Evolutionary conservation across 1,140 invertebrate species (phyloP).

Genomic region (Drosophila fuyamai): DNA sequence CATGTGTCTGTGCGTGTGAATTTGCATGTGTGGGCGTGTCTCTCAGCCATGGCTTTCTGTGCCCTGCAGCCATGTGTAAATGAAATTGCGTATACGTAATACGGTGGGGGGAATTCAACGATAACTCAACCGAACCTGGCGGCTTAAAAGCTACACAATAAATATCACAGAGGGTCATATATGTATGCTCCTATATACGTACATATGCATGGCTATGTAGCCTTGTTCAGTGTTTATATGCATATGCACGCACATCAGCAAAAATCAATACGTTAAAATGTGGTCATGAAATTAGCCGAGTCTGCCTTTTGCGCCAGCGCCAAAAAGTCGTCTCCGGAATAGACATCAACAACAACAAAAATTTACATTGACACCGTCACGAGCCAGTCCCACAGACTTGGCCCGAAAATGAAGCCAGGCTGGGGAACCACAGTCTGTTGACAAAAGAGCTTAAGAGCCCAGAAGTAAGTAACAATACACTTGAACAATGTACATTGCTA

Average conservation of each 20-base stretch:
- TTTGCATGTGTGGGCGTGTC: slow-evolving; percentile 41
- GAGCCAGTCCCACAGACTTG: slow-evolving; percentile 39
- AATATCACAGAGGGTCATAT: slow-evolving; percentile 27
- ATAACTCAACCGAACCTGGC: slow-evolving; percentile 29
- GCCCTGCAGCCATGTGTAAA: slow-evolving; percentile 77
- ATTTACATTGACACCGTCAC: slow-evolving; percentile 31
- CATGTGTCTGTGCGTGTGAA: slow-evolving; percentile 12
- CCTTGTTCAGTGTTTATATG: not conserved
- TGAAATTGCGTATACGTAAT: slow-evolving; percentile 75
- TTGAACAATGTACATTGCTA: slow-evolving; percentile 23
- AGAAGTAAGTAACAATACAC: slow-evolving; percentile 50
- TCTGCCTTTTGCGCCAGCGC: slow-evolving; percentile 64
- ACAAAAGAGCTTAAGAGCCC: slow-evolving; percentile 69
- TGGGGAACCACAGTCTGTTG: slow-evolving; percentile 52
- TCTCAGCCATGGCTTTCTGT: slow-evolving; percentile 57
- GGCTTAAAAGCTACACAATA: slow-evolving; percentile 65
- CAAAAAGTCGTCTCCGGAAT: slow-evolving; percentile 65
- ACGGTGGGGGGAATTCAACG: slow-evolving; percentile 20
- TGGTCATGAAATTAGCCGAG: slow-evolving; percentile 77
- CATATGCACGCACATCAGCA: slow-evolving; percentile 28
- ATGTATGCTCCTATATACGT: too few relatives aligned
- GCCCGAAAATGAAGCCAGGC: slow-evolving; percentile 17
- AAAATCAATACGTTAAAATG: slow-evolving; percentile 77
- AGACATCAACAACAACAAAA: slow-evolving; percentile 43
- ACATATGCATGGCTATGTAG: not conserved